These are phyloP conservation scores for Larimichthys crocea DNA, from an alignment of 2,113 vertebrate genomes.

Conservation along the genomic window DNA sequence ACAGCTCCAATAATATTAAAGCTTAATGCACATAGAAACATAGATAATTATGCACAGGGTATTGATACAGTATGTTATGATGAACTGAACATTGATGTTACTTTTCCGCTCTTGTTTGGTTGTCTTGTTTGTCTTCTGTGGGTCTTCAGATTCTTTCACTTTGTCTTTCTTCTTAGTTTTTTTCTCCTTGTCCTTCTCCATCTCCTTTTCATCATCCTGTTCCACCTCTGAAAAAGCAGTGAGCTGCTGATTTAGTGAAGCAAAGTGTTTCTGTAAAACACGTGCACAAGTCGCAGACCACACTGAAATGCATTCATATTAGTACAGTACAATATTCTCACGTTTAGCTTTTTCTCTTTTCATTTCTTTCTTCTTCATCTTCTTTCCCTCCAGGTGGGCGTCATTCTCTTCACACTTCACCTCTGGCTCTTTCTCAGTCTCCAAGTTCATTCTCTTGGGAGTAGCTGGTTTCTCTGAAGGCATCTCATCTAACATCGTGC, in stretches of 20 bases:
- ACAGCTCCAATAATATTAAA: neutral
- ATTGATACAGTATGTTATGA: neutral
- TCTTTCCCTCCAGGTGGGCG: slow-evolving; percentile 50
- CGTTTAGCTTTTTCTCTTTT: slow-evolving; percentile 76
- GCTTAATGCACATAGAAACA: neutral
- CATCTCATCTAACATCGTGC: slow-evolving; percentile 35
- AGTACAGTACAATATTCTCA: slow-evolving; percentile 42
- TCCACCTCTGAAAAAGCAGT: slow-evolving; percentile 64
- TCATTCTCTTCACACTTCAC: slow-evolving; percentile 44
- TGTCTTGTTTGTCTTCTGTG: slow-evolving; percentile 64
- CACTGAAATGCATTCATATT: neutral
- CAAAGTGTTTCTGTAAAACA: slow-evolving; percentile 1
- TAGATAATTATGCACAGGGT: neutral
- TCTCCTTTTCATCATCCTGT: slow-evolving; percentile 55
- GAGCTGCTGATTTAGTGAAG: neutral
- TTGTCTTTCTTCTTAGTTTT: slow-evolving; percentile 72
- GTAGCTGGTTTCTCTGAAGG: slow-evolving; percentile 39
- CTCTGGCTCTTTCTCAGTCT: slow-evolving; percentile 60
- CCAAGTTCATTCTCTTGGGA: slow-evolving; percentile 67
- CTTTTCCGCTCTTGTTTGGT: slow-evolving; percentile 71
- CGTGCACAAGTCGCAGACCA: neutral
- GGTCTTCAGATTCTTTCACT: slow-evolving; percentile 58
- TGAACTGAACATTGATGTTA: slow-evolving; percentile 22
- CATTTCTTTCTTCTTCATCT: slow-evolving; percentile 70
- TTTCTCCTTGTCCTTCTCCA: slow-evolving; percentile 68